Percentiles rank a stretch among this genome's conserved stretches.
Conservation (phyloP, 1,140 invertebrate genomes). For the Maniola jurtina region DNA sequence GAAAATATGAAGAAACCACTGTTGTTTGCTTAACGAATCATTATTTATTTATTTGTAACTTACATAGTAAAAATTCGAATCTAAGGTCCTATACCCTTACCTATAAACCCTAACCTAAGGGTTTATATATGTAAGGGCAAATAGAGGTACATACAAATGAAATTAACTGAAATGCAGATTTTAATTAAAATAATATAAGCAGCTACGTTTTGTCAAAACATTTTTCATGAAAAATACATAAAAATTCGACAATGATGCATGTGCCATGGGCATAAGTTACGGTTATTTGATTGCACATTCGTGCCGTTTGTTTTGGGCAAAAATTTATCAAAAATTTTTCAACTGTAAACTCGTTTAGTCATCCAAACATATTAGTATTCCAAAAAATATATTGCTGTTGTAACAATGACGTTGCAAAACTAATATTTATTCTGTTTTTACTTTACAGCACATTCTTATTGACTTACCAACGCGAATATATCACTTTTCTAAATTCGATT, state of each 20-base stretch:
- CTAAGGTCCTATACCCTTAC: no score
- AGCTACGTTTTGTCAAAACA: background rate
- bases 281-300: background rate
- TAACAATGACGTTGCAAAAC: background rate
- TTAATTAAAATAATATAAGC: no score
- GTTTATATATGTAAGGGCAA: no score
- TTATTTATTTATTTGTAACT: no score
- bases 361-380: background rate
- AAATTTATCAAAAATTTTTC: background rate
- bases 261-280: background rate
- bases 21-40: no score
- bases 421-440: background rate
- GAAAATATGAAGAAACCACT: no score
- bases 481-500: no score
- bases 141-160: no score
- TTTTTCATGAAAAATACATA: background rate
- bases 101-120: no score
- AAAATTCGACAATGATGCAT: background rate
- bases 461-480: no score
- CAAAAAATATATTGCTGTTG: slow-evolving; percentile 2
- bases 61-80: no score
- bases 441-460: background rate
- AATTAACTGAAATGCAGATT: no score
- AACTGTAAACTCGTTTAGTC: background rate
- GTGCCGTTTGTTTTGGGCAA: background rate